These are phyloP conservation scores for Protomyctophum bolini DNA, from an alignment of 2,113 vertebrate genomes.

Conservation along the genomic window DNA sequence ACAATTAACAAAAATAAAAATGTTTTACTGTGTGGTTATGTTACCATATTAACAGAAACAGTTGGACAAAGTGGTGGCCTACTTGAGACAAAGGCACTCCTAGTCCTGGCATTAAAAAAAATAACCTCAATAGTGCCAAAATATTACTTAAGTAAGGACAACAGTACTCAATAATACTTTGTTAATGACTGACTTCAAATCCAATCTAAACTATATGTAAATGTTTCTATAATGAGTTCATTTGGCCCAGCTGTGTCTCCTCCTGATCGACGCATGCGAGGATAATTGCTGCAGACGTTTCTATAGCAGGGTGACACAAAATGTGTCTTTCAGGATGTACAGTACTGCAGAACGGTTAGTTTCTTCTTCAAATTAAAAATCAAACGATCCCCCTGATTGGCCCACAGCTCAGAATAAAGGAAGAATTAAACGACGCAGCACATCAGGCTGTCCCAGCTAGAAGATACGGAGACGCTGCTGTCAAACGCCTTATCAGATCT, in stretches of 20 bases:
- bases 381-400: slow-evolving; percentile 25
- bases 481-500: background rate
- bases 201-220: slow-evolving; percentile 61
- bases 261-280: background rate
- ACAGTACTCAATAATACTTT: background rate
- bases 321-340: slow-evolving; percentile 1
- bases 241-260: slow-evolving; percentile 55
- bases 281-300: slow-evolving; percentile 59
- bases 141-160: too few species aligned
- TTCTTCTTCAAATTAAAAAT: background rate
- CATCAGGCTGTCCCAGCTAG: slow-evolving; percentile 2
- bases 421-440: slow-evolving; percentile 17
- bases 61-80: too few species aligned
- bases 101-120: too few species aligned
- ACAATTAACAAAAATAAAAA: too few species aligned
- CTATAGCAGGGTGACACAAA: slow-evolving; percentile 53
- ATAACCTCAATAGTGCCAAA: too few species aligned
- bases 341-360: slow-evolving; percentile 33
- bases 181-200: slow-evolving; percentile 47
- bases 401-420: slow-evolving; percentile 17
- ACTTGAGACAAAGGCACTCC: too few species aligned
- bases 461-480: background rate
- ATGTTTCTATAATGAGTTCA: slow-evolving; percentile 54
- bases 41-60: too few species aligned
- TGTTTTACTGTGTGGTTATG: too few species aligned